Base-by-base conservation (phyloP, 1,140 invertebrate genomes). In the Reticulitermes speratus region DNA sequence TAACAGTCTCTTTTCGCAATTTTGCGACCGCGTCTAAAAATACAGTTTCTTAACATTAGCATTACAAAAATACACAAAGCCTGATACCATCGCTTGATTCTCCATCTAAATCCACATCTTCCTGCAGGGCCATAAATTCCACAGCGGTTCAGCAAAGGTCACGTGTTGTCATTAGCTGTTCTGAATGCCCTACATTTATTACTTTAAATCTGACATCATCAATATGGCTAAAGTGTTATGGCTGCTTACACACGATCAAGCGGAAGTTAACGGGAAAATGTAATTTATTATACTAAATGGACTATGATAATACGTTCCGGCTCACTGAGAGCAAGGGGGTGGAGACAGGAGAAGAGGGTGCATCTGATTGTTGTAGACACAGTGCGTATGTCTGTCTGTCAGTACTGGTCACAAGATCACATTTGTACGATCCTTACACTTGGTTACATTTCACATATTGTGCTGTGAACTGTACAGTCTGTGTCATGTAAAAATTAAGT, bases 201-300 rank as follows among this genome's bases (percentile, higher is more conserved):
- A 75, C 65, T 75, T 75, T 30, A 75, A 75, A 75, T 75, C 65
- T 30, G 65, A 75, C 65, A 14, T 69, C 65, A 30, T 75, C 65
- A 75, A 75, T 75, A 75, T 75, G 25, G 65, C 65, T 75, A 30
- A 75, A 75, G 25, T 75, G 65, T 75, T 75, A 75, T 30, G 65
- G 65, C 9, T 75, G n/a, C 65, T 75, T 75, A 12, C 65, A 75
- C 65, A 75, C n/a, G 65, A 75, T 30, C 65, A 8, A 25, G 25
- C 25, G 65, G 65, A 75, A 75, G 65, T 21, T 75, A 75, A 30
- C 25, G 65, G 65, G 65, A 75, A 3, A 75, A 6, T 19, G 30
- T 30, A 75, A 75, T 75, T 75, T 75, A 75, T 75, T 75, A 75
- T 75, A 75, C 65, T 75, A 75, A 75, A 75, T 75, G 65, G 65